A percentile compares a stretch with the other conserved stretches of the same genome.
Conservation (phyloP, 2,797 vertebrate species). For the Petrocephalus schoutedeni region DNA sequence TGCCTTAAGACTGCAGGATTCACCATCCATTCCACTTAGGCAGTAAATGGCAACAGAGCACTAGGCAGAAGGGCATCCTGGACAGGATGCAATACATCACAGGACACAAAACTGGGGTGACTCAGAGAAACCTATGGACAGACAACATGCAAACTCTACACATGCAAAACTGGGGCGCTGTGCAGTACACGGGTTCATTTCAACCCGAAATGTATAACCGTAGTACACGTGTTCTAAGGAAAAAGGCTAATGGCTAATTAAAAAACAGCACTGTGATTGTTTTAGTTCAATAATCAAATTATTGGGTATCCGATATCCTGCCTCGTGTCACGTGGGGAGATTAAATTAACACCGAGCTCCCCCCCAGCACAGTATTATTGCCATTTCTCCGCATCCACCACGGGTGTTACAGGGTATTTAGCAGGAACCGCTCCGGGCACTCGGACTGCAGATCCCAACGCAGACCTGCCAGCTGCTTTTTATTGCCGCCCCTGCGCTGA, state of each 20-base stretch:
- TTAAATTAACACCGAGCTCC: neutral
- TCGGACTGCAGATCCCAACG: neutral
- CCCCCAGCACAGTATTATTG: neutral
- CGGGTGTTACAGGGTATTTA: neutral
- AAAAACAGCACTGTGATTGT: neutral
- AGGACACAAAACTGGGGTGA: neutral
- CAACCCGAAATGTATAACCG: neutral
- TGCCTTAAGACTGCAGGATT: neutral
- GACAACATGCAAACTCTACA: neutral
- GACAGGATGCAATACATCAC: neutral
- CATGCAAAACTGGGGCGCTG: neutral
- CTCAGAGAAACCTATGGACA: neutral
- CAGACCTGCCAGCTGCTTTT: neutral
- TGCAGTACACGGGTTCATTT: neutral
- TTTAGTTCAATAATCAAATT: neutral
- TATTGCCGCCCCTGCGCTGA: neutral
- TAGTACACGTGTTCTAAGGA: neutral
- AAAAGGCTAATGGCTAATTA: neutral
- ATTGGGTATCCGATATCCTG: neutral
- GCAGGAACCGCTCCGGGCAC: neutral
- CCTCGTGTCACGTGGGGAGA: neutral
- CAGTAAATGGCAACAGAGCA: neutral
- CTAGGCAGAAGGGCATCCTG: neutral
- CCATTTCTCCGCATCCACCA: neutral
- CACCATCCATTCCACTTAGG: neutral